phyloP scores from a whole-genome alignment of 2,113 vertebrate species.

The Atrichornis clamosus region DNA sequence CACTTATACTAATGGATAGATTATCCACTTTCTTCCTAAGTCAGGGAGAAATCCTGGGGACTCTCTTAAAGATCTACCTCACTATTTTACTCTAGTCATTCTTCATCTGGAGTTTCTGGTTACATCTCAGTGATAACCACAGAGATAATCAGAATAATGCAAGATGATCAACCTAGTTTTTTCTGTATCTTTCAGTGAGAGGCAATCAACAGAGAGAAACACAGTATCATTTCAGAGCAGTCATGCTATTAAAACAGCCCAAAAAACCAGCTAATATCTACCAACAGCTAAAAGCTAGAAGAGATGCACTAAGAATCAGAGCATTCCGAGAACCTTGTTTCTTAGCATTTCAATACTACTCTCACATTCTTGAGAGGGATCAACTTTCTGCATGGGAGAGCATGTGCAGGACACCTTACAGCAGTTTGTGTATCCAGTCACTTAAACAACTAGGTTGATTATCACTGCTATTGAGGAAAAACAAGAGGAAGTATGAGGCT shows the following conservation, averaged over 20 bases:
- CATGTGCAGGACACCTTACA: neutral
- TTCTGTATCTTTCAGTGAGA: neutral
- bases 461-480: neutral
- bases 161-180: neutral
- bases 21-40: neutral
- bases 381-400: neutral
- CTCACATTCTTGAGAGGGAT: neutral
- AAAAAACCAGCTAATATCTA: neutral
- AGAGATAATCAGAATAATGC: neutral
- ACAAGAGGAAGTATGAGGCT: neutral
- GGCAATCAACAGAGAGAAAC: neutral
- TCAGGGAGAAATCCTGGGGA: neutral
- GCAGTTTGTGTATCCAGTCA: neutral
- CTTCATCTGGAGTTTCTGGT: neutral
- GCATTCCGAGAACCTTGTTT: neutral
- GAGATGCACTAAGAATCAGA: neutral
- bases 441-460: neutral
- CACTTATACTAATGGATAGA: neutral
- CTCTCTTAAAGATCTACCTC: neutral
- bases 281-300: neutral
- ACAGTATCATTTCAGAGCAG: neutral
- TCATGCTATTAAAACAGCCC: neutral
- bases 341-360: neutral
- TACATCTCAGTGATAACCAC: neutral
- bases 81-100: neutral